Evolutionary conservation across 2,888 invertebrate species (phyloP), one percentile per base, ranked within the genome.

Genomic region (Caenorhabditis sp.): DNA sequence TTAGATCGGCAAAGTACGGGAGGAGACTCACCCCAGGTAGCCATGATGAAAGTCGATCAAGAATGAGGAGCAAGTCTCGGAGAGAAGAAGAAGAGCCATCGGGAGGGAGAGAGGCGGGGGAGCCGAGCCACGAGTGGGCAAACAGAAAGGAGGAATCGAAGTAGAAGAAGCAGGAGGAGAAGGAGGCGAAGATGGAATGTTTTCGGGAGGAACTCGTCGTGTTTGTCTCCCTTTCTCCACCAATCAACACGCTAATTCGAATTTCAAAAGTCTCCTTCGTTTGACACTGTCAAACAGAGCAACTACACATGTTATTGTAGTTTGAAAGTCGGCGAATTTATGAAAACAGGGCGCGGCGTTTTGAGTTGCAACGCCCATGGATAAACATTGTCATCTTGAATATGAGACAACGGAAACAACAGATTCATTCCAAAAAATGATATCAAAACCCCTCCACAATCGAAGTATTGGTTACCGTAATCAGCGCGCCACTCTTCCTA

Each of bases 11-110:
- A 40, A 2, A 13, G 18, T 0, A 9, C 18, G 18, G 50, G 53
- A 60, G 56, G n/a, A 13, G 35, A 68, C 81, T 71, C 35, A 82
- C 81, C 81, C 81, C 81, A 82, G 24, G 77, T 53, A 51, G 81
- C 81, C 81, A 82, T 82, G 67, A 20, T 55, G 70, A 51, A 51
- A 40, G 44, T 47, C 35, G 68, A 68, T 55, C 35, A 50, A 56
- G 51, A 64, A 32, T 53, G 56, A 71, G 35, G 26, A 32, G 20
- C 11, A n/a, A n/a, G n/a, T 32, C 65, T 58, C 47, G 47, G 62
- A 58, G 55, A 56, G 26, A 32, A 50, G 44, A 32, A 6, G 32
- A 9, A 9, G 32, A n/a, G n/a, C n/a, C n/a, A n/a, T n/a, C 32
- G 32, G 32, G 32, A 32, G 4, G 32, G 32, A 32, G 9, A 9